phyloP scores from a whole-genome alignment of 2,113 vertebrate genomes.

The Leucoraja erinaceus region DNA sequence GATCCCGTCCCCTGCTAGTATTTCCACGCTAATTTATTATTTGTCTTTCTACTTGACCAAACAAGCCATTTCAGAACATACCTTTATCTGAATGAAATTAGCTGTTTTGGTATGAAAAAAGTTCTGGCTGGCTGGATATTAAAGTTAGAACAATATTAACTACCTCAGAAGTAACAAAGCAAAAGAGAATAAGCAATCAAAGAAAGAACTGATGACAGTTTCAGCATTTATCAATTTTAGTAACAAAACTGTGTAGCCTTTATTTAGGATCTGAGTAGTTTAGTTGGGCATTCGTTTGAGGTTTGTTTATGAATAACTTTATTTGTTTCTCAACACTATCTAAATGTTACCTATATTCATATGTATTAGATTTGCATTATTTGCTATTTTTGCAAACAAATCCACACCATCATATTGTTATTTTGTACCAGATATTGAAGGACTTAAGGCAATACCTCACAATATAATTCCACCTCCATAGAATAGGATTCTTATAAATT shows the following conservation, averaged over 20 bases:
- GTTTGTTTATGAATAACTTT: background rate
- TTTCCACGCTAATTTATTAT: background rate
- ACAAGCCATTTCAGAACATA: background rate
- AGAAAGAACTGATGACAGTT: background rate
- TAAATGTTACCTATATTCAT: background rate
- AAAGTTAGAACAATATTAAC: background rate
- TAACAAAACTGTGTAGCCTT: background rate
- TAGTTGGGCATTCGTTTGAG: background rate
- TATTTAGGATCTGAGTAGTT: background rate
- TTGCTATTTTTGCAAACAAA: background rate
- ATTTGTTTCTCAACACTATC: background rate
- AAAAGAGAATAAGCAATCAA: background rate
- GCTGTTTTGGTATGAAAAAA: background rate
- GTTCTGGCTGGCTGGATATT: background rate
- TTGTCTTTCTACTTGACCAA: background rate
- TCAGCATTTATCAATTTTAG: background rate
- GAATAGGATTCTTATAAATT: background rate
- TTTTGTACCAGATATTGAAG: background rate
- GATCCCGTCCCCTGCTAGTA: background rate
- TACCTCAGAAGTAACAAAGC: background rate
- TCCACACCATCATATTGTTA: background rate
- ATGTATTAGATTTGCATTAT: background rate
- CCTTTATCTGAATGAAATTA: background rate
- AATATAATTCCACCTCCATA: background rate
- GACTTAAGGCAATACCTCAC: background rate